Evolutionary conservation across 1,140 invertebrate species (phyloP).

Genomic region (Apis cerana): DNA sequence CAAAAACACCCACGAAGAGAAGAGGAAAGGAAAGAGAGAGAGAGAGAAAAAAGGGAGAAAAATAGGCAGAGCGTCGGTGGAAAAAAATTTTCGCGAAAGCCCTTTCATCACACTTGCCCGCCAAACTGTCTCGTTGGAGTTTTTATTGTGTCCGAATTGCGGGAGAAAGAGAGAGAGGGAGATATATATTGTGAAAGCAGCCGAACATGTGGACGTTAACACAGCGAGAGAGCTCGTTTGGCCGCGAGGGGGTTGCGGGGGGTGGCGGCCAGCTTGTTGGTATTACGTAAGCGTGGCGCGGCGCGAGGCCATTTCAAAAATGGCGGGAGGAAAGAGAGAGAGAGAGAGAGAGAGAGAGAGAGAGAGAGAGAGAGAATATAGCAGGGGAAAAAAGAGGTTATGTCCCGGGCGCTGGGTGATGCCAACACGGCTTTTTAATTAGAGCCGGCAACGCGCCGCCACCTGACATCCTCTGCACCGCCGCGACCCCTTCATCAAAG

Average conservation of each 20-base stretch:
- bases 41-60: background rate
- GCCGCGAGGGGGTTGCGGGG: constrained; percentile 53
- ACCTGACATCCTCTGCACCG: constrained; percentile 76
- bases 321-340: constrained; percentile 62
- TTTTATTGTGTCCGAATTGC: constrained; percentile 74
- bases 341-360: constrained; percentile 51
- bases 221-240: constrained; percentile 65
- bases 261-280: constrained; percentile 58
- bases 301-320: constrained; percentile 79
- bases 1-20: background rate
- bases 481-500: constrained; percentile 79
- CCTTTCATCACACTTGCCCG: constrained; percentile 68
- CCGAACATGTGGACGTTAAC: constrained; percentile 70
- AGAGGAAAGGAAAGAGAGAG: too few species aligned
- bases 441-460: constrained; percentile 75
- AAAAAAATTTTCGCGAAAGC: constrained; percentile 62
- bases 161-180: constrained; percentile 64
- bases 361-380: constrained; percentile 52
- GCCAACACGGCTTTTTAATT: constrained; percentile 81
- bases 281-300: constrained; percentile 77
- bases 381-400: constrained; percentile 60
- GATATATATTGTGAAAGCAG: constrained; percentile 76
- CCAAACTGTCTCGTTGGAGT: constrained; percentile 71
- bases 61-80: background rate
- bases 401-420: constrained; percentile 74